Evolutionary conservation across 2,888 invertebrate species (phyloP).

Genomic region (Heliconius ethilla): DNA sequence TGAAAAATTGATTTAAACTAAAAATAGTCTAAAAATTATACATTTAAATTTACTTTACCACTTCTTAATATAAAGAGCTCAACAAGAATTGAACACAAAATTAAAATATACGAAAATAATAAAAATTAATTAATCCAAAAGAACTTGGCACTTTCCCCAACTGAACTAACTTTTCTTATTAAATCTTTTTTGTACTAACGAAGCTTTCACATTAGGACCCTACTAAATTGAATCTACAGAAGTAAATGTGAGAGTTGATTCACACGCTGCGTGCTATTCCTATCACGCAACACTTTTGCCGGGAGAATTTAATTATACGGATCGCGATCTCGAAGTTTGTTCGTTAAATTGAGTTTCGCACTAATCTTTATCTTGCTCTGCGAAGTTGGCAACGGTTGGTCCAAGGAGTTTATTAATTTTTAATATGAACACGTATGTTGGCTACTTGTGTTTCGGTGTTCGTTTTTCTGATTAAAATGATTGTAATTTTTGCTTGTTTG

Average conservation of each 20-base stretch:
- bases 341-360: conserved; percentile 73
- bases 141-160: conserved; percentile 17
- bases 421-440: neutral
- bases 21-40: neutral
- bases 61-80: neutral
- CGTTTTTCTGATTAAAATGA: neutral
- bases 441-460: neutral
- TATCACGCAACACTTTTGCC: conserved; percentile 70
- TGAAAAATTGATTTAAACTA: neutral
- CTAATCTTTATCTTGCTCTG: conserved; percentile 70
- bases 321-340: conserved; percentile 69
- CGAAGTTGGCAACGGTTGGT: conserved; percentile 45
- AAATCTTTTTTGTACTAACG: conserved; percentile 36
- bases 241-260: conserved; percentile 39
- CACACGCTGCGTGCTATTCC: conserved; percentile 52
- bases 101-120: neutral
- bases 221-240: conserved; percentile 41
- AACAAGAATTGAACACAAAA: neutral
- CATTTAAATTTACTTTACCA: neutral
- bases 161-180: conserved; percentile 27
- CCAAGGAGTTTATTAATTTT: conserved; percentile 37
- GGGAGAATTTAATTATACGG: conserved; percentile 75
- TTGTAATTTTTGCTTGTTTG: neutral
- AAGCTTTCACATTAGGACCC: conserved; percentile 37
- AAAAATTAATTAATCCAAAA: conserved; percentile 7